A percentile compares a stretch with the other conserved stretches of the same genome.
Evolutionary conservation across 1,140 invertebrate species (phyloP).

Genomic region (Mercenaria mercenaria): DNA sequence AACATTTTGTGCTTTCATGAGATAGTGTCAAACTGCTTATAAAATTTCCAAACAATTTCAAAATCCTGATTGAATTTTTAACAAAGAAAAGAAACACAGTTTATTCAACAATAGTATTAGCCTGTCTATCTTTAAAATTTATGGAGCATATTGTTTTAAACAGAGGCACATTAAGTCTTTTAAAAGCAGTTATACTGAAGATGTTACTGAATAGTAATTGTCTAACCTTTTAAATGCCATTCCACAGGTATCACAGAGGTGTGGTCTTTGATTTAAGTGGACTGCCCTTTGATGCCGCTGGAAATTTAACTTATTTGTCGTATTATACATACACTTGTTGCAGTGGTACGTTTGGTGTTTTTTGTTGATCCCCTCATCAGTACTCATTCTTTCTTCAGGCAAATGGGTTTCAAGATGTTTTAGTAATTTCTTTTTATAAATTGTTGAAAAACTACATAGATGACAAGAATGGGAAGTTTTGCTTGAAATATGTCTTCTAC

Average conservation of each 20-base stretch:
- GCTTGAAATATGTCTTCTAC: background rate
- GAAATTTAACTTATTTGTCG: slow-evolving; percentile 83
- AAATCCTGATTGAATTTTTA: too few species aligned
- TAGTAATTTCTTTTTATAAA: slow-evolving; percentile 4
- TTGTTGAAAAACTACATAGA: slow-evolving; percentile 1
- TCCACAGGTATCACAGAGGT: slow-evolving; percentile 86
- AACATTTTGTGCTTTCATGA: too few species aligned
- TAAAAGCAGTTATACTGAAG: too few species aligned
- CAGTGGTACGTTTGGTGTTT: slow-evolving; percentile 65
- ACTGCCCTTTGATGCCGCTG: slow-evolving; percentile 84
- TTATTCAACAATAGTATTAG: too few species aligned
- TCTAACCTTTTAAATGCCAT: slow-evolving; percentile 85
- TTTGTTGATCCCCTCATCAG: too few species aligned
- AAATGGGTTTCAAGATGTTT: slow-evolving; percentile 5
- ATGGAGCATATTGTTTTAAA: too few species aligned
- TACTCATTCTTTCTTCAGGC: background rate
- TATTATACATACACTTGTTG: slow-evolving; percentile 67
- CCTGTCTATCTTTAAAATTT: too few species aligned
- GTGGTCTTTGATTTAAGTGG: slow-evolving; percentile 84
- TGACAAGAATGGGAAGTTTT: background rate
- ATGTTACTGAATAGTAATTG: too few species aligned
- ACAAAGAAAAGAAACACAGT: too few species aligned
- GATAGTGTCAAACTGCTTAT: too few species aligned
- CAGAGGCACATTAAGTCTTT: too few species aligned
- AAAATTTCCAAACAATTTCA: too few species aligned